Conservation (phyloP, 2,888 invertebrate species). For the Agrilus biguttatus region DNA sequence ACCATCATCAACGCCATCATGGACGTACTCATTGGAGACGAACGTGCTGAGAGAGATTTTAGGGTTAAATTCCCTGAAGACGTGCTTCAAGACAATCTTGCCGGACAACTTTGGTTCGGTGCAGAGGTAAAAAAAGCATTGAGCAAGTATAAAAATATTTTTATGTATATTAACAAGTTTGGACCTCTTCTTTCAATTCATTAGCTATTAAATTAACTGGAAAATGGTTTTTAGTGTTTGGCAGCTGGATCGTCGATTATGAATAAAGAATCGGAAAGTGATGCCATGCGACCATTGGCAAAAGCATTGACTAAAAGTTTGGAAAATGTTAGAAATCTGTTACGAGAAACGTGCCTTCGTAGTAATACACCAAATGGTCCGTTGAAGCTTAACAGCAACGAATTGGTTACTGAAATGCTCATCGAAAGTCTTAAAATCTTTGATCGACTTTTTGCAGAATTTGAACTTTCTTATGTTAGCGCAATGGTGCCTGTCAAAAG, state of each 20-base stretch:
- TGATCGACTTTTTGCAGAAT: slow-evolving; percentile 91
- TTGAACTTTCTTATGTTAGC: slow-evolving; percentile 95
- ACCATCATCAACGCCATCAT: slow-evolving; percentile 89
- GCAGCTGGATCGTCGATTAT: slow-evolving; percentile 97
- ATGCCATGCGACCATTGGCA: slow-evolving; percentile 90
- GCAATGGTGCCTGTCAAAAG: slow-evolving; percentile 99
- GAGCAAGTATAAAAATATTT: not conserved
- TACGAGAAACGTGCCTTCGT: slow-evolving; percentile 76
- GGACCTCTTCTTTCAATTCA: too few relatives aligned
- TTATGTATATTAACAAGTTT: not conserved
- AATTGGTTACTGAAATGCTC: slow-evolving; percentile 55
- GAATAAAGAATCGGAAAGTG: slow-evolving; percentile 91
- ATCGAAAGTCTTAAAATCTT: slow-evolving; percentile 77
- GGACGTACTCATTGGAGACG: slow-evolving; percentile 77
- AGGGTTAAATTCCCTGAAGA: slow-evolving; percentile 98
- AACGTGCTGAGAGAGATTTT: slow-evolving; percentile 85
- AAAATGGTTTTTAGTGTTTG: slow-evolving; percentile 54
- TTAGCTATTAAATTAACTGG: not conserved
- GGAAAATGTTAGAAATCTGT: slow-evolving; percentile 78
- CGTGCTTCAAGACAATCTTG: slow-evolving; percentile 92
- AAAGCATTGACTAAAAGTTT: slow-evolving; percentile 92
- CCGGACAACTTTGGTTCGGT: slow-evolving; percentile 98
- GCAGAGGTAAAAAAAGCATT: slow-evolving; percentile 58
- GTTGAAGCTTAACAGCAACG: slow-evolving; percentile 40
- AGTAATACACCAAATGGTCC: slow-evolving; percentile 45